Conservation (phyloP, 1,140 invertebrate genomes). For the Polypedilum pembai region DNA sequence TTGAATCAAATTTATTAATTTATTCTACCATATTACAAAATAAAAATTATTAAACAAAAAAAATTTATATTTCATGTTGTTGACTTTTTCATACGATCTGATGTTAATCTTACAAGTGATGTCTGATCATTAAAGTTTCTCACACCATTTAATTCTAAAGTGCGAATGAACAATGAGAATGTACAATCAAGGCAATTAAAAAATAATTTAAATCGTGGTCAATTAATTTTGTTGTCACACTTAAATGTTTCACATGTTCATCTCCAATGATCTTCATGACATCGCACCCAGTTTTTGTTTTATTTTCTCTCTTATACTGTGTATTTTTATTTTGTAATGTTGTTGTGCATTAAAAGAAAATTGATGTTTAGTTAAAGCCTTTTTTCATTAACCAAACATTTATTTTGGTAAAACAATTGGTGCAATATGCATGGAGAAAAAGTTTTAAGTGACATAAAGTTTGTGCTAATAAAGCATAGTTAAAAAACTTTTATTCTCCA, state of each 20-base stretch:
- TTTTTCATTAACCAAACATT: conserved; percentile 5
- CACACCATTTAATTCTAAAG: not conserved
- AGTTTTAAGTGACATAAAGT: no score
- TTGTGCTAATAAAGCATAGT: no score
- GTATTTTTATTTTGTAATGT: not conserved
- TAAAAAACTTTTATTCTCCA: no score
- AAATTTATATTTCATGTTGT: no score
- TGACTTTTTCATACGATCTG: no score
- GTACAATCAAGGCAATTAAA: not conserved
- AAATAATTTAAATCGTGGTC: conserved; percentile 24
- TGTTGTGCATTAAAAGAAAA: no score
- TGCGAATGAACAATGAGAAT: not conserved
- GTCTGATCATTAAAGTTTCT: not conserved
- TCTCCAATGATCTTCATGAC: not conserved
- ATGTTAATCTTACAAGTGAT: no score
- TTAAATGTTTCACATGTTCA: not conserved
- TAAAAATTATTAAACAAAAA: conserved; percentile 1
- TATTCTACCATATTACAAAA: conserved; percentile 5
- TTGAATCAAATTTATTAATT: conserved; percentile 16
- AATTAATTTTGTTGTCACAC: conserved; percentile 25
- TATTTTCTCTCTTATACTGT: no score
- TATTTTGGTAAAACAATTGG: no score
- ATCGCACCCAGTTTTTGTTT: not conserved
- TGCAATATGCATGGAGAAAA: no score
- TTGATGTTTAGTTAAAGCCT: conserved; percentile 2